A percentile compares a stretch with the other conserved stretches of the same genome.
These are phyloP conservation scores for Nomada fucata DNA, from an alignment of 2,888 invertebrate genomes.

Conservation along the genomic window DNA sequence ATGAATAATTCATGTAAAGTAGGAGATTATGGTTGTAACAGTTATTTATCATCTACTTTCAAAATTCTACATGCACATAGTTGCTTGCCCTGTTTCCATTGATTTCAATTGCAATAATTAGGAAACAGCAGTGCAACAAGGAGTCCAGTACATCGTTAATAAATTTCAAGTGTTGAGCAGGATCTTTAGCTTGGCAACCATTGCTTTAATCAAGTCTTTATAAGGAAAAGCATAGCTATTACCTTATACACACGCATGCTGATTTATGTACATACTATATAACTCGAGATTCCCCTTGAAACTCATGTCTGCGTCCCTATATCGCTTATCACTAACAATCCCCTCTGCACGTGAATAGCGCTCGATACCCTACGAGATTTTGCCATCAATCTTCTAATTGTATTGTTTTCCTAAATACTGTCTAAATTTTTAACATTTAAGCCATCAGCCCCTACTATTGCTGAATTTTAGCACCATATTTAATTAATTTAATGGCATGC, in stretches of 20 bases:
- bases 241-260: neutral
- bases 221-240: neutral
- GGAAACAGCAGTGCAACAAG: neutral
- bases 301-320: neutral
- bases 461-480: too few species aligned
- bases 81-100: too few species aligned
- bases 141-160: neutral
- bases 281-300: constrained; percentile 6
- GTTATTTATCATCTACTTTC: too few species aligned
- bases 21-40: too few species aligned
- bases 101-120: too few species aligned
- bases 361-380: neutral
- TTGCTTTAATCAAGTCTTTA: constrained; percentile 4
- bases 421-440: neutral
- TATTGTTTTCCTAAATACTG: neutral
- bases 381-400: neutral
- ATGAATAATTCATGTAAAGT: too few species aligned
- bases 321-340: constrained; percentile 23
- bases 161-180: neutral
- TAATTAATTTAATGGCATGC: too few species aligned
- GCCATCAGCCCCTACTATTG: too few species aligned
- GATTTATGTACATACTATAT: constrained; percentile 9
- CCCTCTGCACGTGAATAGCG: constrained; percentile 13
- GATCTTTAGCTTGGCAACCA: neutral
- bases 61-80: too few species aligned